These are phyloP conservation scores for Cheilosia pagana DNA, from an alignment of 2,888 invertebrate species.

Conservation along the genomic window DNA sequence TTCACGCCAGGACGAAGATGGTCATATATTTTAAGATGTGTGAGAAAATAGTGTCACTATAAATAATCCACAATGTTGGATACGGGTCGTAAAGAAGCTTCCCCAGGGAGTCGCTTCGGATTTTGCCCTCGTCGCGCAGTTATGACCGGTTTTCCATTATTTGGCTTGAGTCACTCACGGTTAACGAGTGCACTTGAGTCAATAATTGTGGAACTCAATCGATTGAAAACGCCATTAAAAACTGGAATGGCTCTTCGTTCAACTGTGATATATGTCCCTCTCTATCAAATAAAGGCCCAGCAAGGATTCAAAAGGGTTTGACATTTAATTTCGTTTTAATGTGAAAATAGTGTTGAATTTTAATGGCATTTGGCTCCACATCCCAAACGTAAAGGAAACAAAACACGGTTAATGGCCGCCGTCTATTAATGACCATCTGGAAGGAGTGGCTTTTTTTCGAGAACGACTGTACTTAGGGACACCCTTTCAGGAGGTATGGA, in stretches of 20 bases:
- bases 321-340: constrained; percentile 71
- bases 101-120: constrained; percentile 20
- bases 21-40: constrained; percentile 48
- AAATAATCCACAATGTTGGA: constrained; percentile 55
- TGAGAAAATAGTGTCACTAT: constrained; percentile 56
- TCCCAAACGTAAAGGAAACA: constrained; percentile 11
- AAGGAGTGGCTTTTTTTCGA: constrained; percentile 15
- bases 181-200: neutral
- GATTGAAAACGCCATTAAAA: neutral
- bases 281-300: constrained; percentile 6
- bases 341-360: constrained; percentile 68
- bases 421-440: constrained; percentile 58
- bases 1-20: constrained; percentile 41
- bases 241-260: neutral
- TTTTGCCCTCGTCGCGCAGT: constrained; percentile 8
- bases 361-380: constrained; percentile 16
- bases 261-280: neutral
- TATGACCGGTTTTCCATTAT: constrained; percentile 17
- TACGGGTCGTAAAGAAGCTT: constrained; percentile 50
- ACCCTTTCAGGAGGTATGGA: constrained; percentile 48
- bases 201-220: neutral
- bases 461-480: constrained; percentile 57
- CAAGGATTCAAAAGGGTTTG: constrained; percentile 55
- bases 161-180: neutral
- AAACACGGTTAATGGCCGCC: constrained; percentile 52